Evolutionary conservation across 2,113 vertebrate genomes (phyloP).

Genomic region (Tylochromis polylepis): DNA sequence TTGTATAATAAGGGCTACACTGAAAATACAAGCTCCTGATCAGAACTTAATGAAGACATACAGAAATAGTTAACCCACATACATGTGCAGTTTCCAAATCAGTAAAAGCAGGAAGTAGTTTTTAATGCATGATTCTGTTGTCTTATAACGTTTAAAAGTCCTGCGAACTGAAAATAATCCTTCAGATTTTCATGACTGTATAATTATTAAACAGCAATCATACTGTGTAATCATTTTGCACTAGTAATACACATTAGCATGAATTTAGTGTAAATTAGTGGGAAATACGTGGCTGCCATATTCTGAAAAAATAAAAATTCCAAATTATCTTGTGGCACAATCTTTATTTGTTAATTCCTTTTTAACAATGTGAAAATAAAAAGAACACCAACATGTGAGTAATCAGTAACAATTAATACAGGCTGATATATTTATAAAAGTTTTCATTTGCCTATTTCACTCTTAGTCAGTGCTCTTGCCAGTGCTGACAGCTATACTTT

Average conservation of each 20-base stretch:
- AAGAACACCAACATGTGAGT: slow-evolving; percentile 22
- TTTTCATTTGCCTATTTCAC: background rate
- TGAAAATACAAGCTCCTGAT: background rate
- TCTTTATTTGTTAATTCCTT: slow-evolving; percentile 53
- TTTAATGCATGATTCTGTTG: background rate
- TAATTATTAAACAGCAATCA: background rate
- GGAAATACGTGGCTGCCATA: background rate
- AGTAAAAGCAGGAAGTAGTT: background rate
- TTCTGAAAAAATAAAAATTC: slow-evolving; percentile 15
- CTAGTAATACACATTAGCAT: background rate
- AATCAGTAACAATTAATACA: slow-evolving; percentile 23
- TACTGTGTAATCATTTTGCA: background rate
- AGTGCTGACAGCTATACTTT: background rate
- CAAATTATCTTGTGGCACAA: slow-evolving; percentile 27
- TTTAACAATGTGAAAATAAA: slow-evolving; percentile 30
- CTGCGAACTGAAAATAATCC: background rate
- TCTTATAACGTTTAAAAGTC: background rate
- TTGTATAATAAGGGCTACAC: background rate
- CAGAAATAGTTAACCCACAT: background rate
- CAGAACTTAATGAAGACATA: background rate
- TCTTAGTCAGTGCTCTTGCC: background rate
- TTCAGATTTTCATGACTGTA: background rate
- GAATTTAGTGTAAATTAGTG: background rate
- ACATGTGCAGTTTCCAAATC: background rate
- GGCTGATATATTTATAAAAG: background rate